phyloP scores from a whole-genome alignment of 2,888 invertebrate genomes.

The Scrobipalpa costella region DNA sequence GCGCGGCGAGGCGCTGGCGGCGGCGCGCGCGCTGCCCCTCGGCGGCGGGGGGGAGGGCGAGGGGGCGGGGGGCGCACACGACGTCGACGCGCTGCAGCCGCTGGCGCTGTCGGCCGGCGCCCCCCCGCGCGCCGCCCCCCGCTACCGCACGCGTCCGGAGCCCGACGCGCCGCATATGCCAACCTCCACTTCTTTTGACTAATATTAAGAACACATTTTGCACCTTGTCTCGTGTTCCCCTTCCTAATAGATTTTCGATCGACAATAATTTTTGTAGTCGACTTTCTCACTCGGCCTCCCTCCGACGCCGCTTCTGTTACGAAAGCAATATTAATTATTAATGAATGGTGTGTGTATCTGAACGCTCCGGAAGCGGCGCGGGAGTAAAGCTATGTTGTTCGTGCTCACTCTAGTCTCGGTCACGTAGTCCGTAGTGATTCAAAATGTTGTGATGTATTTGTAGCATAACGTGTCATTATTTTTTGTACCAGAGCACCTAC shows the following conservation, averaged over 20 bases:
- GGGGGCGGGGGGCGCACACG: constrained; percentile 31
- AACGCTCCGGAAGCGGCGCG: neutral
- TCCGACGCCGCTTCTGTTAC: constrained; percentile 14
- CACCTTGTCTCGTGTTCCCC: constrained; percentile 32
- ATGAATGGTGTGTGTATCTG: neutral
- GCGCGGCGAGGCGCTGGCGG: constrained; percentile 62
- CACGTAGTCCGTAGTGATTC: constrained; percentile 40
- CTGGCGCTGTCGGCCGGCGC: constrained; percentile 39
- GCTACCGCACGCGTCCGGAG: constrained; percentile 53
- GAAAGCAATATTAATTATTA: constrained; percentile 7
- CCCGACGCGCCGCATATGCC: constrained; percentile 30
- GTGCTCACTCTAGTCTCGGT: constrained; percentile 29
- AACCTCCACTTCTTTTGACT: constrained; percentile 24
- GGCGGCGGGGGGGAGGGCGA: constrained; percentile 47
- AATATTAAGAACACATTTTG: constrained; percentile 26
- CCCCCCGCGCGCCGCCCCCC: constrained; percentile 43
- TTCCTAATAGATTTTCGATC: constrained; percentile 35
- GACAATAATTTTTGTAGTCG: constrained; percentile 71
- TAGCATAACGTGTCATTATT: constrained; percentile 41
- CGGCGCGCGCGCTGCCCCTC: constrained; percentile 39
- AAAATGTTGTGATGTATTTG: constrained; percentile 41
- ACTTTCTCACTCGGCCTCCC: constrained; percentile 31
- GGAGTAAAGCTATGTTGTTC: neutral
- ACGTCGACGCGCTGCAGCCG: constrained; percentile 28
- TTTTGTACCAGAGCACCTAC: constrained; percentile 52